Base-by-base conservation (phyloP, 2,888 invertebrate genomes). In the Scotopteryx bipunctaria region DNA sequence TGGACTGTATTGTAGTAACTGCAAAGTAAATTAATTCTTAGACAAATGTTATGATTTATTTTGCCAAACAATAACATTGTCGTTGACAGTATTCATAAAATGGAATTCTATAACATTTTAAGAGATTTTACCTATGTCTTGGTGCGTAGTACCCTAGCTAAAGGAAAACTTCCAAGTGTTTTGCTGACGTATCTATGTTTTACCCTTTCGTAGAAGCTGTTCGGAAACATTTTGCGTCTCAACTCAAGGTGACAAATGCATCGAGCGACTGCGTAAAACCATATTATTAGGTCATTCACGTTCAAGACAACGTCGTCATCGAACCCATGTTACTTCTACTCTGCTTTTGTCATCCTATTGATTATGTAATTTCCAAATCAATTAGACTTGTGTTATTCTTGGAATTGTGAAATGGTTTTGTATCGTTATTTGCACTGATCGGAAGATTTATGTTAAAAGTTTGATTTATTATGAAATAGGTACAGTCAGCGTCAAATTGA, bases 261-360 rank as follows among this genome's bases (percentile, higher is more conserved):
- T 25, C 35, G 25, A 27, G n/a, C 14, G 35, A 52, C 45, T 52
- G 45, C 45, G 45, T 46, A 41, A 36, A 46, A 36, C 36, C 41
- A 52, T 45, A 45, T 52, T 46, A 46, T 46, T 42, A 42, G 46
- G 52, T 52, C 52, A 46, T 46, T 52, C 36, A 31, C 33, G 42
- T 46, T 14, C 13, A 21, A 8, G 29, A 13, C 38, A 35, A 9
- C 42, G 40, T 48, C 48, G 19, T 38, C 6, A 38, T 35, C 36
- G 21, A 17, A 8, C 19, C 36, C 25, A 47, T 48, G 41, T 41
- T 16, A 17, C 16, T 29, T 41, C 8, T 35, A 5, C 14, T 33
- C 15, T 3, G 31, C 14, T n/a, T 21, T 33, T 23, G 21, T 32
- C 1, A 9, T 27, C 15, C 14, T 15, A 42, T 42, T 32, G 42